Evolutionary conservation across 2,113 vertebrate species (phyloP).

Genomic region (Paramormyrops kingsleyae): DNA sequence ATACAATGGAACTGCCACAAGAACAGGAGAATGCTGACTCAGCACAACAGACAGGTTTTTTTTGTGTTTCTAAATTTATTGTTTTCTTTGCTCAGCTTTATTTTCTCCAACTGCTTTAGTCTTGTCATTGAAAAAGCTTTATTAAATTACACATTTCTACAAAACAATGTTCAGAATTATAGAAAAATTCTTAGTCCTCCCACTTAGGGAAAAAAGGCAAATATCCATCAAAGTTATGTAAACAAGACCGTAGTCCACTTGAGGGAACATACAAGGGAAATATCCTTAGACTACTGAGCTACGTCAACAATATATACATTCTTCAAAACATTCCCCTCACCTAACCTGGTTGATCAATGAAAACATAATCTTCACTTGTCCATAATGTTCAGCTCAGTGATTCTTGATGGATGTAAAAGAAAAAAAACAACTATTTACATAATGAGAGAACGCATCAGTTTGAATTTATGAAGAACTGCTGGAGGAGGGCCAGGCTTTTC

Average conservation of each 20-base stretch:
- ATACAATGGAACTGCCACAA: not conserved
- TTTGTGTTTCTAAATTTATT: conserved; percentile 16
- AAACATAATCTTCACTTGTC: conserved; percentile 5
- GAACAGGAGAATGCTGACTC: not conserved
- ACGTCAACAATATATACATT: conserved; percentile 24
- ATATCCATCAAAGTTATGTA: conserved; percentile 16
- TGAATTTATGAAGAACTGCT: not conserved
- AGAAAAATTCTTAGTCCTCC: conserved; percentile 16
- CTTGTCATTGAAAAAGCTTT: conserved; percentile 12
- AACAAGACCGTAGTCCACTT: conserved; percentile 17
- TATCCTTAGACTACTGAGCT: conserved; percentile 12
- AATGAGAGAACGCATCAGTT: not conserved
- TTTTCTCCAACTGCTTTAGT: conserved; percentile 4
- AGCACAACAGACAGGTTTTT: not conserved
- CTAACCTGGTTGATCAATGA: not conserved
- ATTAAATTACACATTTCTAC: conserved; percentile 12
- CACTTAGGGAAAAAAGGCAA: conserved; percentile 4
- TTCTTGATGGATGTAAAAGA: not conserved
- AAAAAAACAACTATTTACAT: conserved; percentile 16
- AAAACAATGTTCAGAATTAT: not conserved
- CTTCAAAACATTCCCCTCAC: not conserved
- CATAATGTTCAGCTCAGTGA: conserved; percentile 19
- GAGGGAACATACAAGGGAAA: not conserved
- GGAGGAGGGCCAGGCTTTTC: not conserved
- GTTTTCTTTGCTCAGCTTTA: conserved; percentile 17